Evolutionary conservation across 2,888 invertebrate species (phyloP).

Genomic region (Lysandra coridon): DNA sequence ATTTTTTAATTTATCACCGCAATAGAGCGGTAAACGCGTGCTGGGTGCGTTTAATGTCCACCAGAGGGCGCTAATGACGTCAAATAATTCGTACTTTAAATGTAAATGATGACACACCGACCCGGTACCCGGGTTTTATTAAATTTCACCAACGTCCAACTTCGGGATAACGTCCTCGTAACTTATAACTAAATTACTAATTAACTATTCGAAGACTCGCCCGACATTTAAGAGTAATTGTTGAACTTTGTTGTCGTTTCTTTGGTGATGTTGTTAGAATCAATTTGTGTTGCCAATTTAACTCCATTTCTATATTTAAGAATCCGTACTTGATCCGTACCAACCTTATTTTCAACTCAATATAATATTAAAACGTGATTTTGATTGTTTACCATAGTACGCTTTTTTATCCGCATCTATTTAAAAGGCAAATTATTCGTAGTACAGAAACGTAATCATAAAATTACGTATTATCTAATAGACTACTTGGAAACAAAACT

Average conservation of each 20-base stretch:
- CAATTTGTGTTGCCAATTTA: not conserved
- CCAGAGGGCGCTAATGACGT: conserved; percentile 77
- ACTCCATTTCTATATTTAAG: not conserved
- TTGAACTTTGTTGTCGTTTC: not conserved
- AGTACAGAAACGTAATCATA: not conserved
- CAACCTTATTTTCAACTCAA: not conserved
- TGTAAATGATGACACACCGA: conserved; percentile 77
- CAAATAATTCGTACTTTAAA: conserved; percentile 80
- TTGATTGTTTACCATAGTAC: not conserved
- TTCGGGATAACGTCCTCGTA: conserved; percentile 27
- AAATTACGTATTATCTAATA: not conserved
- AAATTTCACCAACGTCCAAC: conserved; percentile 55
- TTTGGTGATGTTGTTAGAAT: not conserved
- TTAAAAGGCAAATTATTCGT: not conserved
- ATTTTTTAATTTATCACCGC: conserved; percentile 73
- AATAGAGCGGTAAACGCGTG: conserved; percentile 61
- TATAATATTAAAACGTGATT: not conserved
- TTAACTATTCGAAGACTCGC: conserved; percentile 20
- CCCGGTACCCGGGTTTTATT: conserved; percentile 63
- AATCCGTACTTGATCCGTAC: not conserved
- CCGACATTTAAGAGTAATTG: conserved; percentile 2
- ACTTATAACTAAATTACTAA: conserved; percentile 25
- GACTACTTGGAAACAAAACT: conserved; percentile 16
- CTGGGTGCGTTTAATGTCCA: conserved; percentile 77
- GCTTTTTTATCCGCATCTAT: not conserved